These are phyloP conservation scores for Tetrao urogallus DNA, from an alignment of 2,113 vertebrate species.

Conservation along the genomic window DNA sequence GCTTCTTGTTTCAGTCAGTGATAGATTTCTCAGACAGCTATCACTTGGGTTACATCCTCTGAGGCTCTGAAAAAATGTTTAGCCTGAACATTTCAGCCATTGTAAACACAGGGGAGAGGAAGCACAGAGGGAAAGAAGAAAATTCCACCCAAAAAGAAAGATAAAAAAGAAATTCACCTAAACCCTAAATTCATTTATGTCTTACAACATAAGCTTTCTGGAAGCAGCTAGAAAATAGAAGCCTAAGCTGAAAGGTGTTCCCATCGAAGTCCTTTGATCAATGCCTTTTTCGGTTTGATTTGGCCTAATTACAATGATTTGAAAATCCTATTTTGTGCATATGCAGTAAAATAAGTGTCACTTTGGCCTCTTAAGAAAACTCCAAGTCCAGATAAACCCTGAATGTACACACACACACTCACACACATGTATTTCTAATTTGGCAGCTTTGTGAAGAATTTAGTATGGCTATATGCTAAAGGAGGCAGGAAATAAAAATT, in stretches of 20 bases:
- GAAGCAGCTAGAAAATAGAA: neutral
- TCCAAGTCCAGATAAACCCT: neutral
- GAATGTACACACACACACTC: neutral
- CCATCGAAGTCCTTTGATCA: neutral
- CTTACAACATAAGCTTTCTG: neutral
- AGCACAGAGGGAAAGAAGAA: neutral
- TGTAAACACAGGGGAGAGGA: neutral
- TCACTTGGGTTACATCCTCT: slow-evolving; percentile 1
- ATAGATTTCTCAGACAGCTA: neutral
- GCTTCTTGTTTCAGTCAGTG: neutral
- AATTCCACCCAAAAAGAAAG: neutral
- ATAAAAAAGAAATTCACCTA: neutral
- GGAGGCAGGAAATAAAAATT: neutral
- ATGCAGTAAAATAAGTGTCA: neutral
- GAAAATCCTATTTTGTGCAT: neutral
- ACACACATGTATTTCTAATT: neutral
- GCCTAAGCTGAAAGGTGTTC: neutral
- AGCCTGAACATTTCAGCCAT: neutral
- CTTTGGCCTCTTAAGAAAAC: neutral
- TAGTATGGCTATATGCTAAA: neutral
- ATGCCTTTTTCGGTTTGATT: neutral
- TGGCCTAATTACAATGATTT: neutral
- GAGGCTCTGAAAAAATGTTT: neutral
- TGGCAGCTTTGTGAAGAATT: neutral
- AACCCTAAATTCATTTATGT: neutral